These are phyloP conservation scores for Chrysomallon squamiferum DNA, from an alignment of 1,140 invertebrate genomes.

Conservation along the genomic window DNA sequence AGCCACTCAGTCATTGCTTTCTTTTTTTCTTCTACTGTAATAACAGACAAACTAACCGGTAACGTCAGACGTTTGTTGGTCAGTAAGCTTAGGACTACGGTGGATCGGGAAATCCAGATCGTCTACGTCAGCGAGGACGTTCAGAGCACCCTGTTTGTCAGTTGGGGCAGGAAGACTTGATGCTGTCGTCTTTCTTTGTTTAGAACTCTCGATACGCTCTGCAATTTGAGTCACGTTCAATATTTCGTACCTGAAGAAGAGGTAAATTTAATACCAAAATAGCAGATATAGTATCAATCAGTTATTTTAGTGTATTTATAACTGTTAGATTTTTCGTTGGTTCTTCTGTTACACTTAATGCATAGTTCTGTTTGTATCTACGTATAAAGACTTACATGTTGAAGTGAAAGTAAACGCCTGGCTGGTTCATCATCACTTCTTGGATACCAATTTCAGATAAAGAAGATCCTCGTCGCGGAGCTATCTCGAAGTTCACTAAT, in stretches of 20 bases:
- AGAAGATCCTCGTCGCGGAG: background rate
- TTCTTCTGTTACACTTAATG: no score
- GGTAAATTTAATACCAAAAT: no score
- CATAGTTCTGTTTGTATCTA: no score
- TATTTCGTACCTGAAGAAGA: background rate
- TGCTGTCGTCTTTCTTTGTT: background rate
- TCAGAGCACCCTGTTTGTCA: background rate
- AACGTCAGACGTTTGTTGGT: background rate
- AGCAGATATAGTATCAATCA: no score
- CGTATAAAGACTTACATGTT: slow-evolving; percentile 12
- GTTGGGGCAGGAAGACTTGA: background rate
- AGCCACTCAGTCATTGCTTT: no score
- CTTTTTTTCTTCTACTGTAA: no score
- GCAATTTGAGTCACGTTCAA: background rate
- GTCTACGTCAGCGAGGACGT: background rate
- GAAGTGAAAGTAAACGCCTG: slow-evolving; percentile 4
- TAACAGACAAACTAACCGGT: no score
- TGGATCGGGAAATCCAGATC: slow-evolving; percentile 3
- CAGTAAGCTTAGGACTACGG: background rate
- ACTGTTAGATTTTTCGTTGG: no score
- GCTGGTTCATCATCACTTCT: no score
- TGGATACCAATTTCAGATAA: background rate
- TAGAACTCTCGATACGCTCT: background rate
- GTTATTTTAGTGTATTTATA: no score
- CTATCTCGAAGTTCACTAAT: slow-evolving; percentile 2